Evolutionary conservation across 2,888 invertebrate genomes (phyloP).

Genomic region (Pterobdella sp.): DNA sequence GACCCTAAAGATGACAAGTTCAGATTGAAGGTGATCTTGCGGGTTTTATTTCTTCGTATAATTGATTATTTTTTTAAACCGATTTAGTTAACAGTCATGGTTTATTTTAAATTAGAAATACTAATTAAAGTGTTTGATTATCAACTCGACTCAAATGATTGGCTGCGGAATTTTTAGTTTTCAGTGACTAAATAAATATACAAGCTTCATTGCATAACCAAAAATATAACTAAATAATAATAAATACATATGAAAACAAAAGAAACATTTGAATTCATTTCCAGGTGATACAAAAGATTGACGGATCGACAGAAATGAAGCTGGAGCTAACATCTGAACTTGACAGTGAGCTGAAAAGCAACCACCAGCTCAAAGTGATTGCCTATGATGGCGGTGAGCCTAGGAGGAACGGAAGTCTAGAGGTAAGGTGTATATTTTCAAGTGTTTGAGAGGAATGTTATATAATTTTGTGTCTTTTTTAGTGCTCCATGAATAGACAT

Average conservation of each 20-base stretch:
- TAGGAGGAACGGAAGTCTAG: conserved; percentile 29
- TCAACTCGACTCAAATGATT: too few relatives aligned
- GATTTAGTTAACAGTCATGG: too few relatives aligned
- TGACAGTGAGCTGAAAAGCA: conserved; percentile 40
- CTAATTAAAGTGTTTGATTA: too few relatives aligned
- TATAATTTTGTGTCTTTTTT: neutral
- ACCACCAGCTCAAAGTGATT: conserved; percentile 29
- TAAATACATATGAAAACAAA: neutral
- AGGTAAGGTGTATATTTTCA: neutral
- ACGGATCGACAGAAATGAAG: conserved; percentile 32
- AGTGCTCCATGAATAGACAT: too few relatives aligned
- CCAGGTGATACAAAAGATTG: conserved; percentile 28
- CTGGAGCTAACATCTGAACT: conserved; percentile 38
- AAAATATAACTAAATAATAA: neutral
- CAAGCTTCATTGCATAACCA: too few relatives aligned
- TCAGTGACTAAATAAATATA: neutral
- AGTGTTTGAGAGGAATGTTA: neutral
- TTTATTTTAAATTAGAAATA: too few relatives aligned
- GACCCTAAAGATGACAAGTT: conserved; percentile 26
- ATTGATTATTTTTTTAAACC: too few relatives aligned
- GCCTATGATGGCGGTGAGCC: conserved; percentile 34
- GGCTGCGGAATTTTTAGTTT: neutral
- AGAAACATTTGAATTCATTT: neutral
- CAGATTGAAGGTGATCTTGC: conserved; percentile 22
- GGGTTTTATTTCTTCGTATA: too few relatives aligned